phyloP scores from a whole-genome alignment of 2,888 invertebrate species.

The Marasmarcha lunaedactyla region DNA sequence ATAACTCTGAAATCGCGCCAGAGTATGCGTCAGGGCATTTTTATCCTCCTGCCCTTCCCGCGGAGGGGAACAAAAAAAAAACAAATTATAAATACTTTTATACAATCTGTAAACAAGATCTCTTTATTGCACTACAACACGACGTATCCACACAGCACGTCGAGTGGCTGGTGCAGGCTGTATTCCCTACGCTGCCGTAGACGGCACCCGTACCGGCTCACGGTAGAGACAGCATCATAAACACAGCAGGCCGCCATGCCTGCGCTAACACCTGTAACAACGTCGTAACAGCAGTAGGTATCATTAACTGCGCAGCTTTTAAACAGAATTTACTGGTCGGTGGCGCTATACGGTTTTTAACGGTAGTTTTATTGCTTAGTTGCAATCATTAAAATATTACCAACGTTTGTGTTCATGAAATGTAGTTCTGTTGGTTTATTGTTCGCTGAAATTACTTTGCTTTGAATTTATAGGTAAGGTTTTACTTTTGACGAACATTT shows the following conservation, averaged over 20 bases:
- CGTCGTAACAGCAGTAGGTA: constrained; percentile 37
- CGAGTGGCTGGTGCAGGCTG: too few species aligned
- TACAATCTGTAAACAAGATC: too few species aligned
- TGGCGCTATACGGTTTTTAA: constrained; percentile 18
- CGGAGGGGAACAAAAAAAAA: too few species aligned
- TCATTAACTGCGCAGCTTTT: constrained; percentile 34
- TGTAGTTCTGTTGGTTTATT: not conserved
- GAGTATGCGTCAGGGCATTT: too few species aligned
- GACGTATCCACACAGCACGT: too few species aligned
- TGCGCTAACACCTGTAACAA: constrained; percentile 26
- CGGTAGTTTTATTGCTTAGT: constrained; percentile 6
- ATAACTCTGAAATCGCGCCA: too few species aligned
- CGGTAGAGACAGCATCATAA: constrained; percentile 19
- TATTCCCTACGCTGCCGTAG: not conserved
- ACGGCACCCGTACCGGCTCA: constrained; percentile 8
- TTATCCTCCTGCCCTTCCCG: too few species aligned
- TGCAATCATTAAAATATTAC: not conserved
- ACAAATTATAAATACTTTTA: too few species aligned
- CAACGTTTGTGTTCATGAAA: not conserved
- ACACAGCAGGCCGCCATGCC: constrained; percentile 14
- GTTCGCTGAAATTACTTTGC: too few species aligned
- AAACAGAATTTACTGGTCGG: constrained; percentile 23
- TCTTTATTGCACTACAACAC: too few species aligned
- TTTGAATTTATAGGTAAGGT: too few species aligned
- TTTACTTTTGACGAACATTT: too few species aligned